phyloP scores from a whole-genome alignment of 92 coral and sea anemone genomes.

The Hydrozoanthus gracilis region DNA sequence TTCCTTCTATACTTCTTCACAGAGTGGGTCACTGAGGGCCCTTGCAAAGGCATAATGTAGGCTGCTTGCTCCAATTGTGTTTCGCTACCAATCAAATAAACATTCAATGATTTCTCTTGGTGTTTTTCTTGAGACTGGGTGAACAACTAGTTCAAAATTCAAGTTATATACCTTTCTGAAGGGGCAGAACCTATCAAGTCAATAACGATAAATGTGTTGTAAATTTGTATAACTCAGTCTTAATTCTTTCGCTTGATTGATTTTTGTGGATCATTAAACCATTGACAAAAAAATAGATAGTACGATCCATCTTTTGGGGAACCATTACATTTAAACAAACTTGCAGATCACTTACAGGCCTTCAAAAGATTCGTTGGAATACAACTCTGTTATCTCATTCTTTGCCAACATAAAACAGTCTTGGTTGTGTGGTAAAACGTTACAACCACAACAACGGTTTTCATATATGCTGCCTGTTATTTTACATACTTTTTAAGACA shows the following conservation, averaged over 20 bases:
- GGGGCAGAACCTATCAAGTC: not conserved
- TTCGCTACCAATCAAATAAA: too few species aligned
- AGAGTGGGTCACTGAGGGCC: too few species aligned
- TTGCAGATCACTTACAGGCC: not conserved
- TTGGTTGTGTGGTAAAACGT: not conserved
- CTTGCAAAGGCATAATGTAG: too few species aligned
- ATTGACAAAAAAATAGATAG: not conserved
- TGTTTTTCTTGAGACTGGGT: not conserved
- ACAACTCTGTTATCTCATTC: conserved; percentile 10
- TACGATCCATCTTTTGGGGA: too few species aligned
- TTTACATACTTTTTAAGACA: conserved; percentile 14
- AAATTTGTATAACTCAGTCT: not conserved
- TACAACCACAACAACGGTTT: conserved; percentile 18
- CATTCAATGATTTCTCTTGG: too few species aligned
- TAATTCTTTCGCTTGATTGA: not conserved
- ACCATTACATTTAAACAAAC: not conserved
- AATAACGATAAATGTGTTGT: not conserved
- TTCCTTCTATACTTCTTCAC: too few species aligned
- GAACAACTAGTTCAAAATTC: conserved; percentile 3
- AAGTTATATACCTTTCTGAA: not conserved
- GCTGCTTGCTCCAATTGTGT: too few species aligned
- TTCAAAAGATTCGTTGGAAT: conserved; percentile 1
- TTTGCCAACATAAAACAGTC: conserved; percentile 10
- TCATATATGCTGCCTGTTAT: not conserved
- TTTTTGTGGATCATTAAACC: not conserved